A percentile compares a stretch with the other conserved stretches of the same genome.
These are phyloP conservation scores for Hylia prasina DNA, from an alignment of 2,113 vertebrate species.

Conservation along the genomic window DNA sequence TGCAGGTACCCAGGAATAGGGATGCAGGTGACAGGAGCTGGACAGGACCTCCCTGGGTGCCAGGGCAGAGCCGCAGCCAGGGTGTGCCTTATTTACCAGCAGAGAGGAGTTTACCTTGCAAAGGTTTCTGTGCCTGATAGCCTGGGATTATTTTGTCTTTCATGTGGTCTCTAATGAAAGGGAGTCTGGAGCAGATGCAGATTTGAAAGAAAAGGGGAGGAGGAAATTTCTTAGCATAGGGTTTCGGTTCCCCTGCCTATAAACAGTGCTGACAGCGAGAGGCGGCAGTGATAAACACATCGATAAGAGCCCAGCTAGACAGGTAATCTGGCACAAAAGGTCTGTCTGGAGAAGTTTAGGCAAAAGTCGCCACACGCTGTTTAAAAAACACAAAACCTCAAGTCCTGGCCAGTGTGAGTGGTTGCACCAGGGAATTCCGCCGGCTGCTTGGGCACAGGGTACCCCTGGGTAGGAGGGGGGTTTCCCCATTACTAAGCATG, in stretches of 20 bases:
- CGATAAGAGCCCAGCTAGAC: constrained; percentile 47
- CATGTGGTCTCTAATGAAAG: constrained; percentile 66
- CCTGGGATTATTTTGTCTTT: constrained; percentile 57
- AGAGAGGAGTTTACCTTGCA: neutral
- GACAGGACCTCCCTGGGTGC: neutral
- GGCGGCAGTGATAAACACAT: constrained; percentile 12
- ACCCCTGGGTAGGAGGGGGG: neutral
- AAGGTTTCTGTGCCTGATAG: constrained; percentile 44
- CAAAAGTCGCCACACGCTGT: neutral
- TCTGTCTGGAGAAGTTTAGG: constrained; percentile 31
- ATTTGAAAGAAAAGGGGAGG: constrained; percentile 64
- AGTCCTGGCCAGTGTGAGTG: neutral
- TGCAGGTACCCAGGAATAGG: neutral
- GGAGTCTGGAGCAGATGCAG: constrained; percentile 56
- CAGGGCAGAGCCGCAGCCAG: neutral
- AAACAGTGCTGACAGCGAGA: constrained; percentile 59
- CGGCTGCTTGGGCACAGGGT: rapidly evolving
- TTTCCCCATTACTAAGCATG: neutral
- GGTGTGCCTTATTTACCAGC: constrained; percentile 41
- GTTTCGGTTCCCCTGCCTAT: constrained; percentile 56
- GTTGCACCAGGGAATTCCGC: neutral
- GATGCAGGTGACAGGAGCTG: neutral
- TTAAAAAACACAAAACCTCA: constrained; percentile 15
- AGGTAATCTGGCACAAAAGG: constrained; percentile 49
- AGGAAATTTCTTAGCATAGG: constrained; percentile 56